Conservation (phyloP, 37 sponge, comb jelly and placozoan species). For the Lycopodina hypogea region DNA sequence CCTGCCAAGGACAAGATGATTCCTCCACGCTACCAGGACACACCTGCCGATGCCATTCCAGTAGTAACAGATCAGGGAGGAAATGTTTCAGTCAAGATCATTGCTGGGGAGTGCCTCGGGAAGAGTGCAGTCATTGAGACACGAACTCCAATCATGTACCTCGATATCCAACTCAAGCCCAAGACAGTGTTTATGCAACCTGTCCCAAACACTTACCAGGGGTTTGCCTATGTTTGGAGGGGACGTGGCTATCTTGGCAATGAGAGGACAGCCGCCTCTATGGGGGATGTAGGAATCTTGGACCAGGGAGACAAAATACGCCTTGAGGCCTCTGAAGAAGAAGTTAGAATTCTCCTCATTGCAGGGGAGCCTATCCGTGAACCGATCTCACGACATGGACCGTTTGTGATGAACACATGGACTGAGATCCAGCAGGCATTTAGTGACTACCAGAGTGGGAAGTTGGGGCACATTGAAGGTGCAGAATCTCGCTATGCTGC, state of each 20-base stretch:
- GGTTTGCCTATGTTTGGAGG: conserved; percentile 75
- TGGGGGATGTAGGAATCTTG: conserved; percentile 67
- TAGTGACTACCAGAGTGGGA: conserved; percentile 71
- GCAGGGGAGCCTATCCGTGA: conserved; percentile 80
- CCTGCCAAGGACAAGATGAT: conserved; percentile 87
- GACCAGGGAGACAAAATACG: conserved; percentile 51
- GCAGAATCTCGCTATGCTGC: conserved; percentile 64
- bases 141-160: conserved; percentile 66
- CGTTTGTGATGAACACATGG: conserved; percentile 94
- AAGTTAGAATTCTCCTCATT: conserved; percentile 62
- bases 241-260: conserved; percentile 61
- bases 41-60: conserved; percentile 69
- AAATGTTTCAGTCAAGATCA: conserved; percentile 76
- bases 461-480: conserved; percentile 64
- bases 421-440: conserved; percentile 84
- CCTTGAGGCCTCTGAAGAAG: conserved; percentile 53
- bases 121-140: conserved; percentile 73
- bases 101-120: conserved; percentile 87
- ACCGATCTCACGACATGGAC: conserved; percentile 74
- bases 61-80: conserved; percentile 55
- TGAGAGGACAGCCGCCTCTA: conserved; percentile 37
- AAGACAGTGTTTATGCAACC: conserved; percentile 61
- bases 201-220: conserved; percentile 63
- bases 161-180: conserved; percentile 67
- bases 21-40: conserved; percentile 77